Conservation (phyloP, 2,113 vertebrate species). For the Ramphastos sulfuratus region DNA sequence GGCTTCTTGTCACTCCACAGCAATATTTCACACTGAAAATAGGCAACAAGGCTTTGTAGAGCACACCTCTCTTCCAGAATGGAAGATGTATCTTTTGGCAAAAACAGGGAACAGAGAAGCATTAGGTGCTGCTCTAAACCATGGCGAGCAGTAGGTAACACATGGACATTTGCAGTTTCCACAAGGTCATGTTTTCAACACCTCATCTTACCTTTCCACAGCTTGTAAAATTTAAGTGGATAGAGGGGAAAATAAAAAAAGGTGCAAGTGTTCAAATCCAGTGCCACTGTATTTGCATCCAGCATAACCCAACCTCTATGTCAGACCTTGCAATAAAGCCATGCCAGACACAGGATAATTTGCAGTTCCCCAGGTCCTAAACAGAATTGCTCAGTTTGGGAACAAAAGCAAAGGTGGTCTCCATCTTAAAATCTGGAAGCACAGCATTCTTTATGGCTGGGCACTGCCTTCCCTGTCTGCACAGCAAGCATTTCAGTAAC, state of each 20-base stretch:
- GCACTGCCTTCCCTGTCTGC: neutral
- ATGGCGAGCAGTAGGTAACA: accelerated
- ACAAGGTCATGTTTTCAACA: accelerated
- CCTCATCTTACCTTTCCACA: neutral
- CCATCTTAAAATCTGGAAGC: neutral
- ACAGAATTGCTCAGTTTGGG: neutral
- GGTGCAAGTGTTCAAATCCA: neutral
- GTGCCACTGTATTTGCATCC: accelerated
- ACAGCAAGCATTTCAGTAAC: neutral
- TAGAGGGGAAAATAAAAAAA: neutral
- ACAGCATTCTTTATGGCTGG: accelerated
- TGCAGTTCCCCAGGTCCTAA: neutral
- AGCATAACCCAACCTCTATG: neutral
- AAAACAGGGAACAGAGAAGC: neutral
- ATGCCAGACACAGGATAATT: accelerated
- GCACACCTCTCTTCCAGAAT: neutral
- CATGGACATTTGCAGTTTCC: neutral
- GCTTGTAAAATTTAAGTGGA: neutral
- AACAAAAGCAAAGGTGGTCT: neutral
- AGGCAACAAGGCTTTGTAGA: neutral
- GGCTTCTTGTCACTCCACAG: neutral
- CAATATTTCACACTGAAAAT: neutral
- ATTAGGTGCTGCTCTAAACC: neutral
- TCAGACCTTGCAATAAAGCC: accelerated
- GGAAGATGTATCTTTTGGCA: neutral